A percentile compares a stretch with the other conserved stretches of the same genome.
Conservation (phyloP, 2,113 vertebrate genomes). For the Aptenodytes forsteri region DNA sequence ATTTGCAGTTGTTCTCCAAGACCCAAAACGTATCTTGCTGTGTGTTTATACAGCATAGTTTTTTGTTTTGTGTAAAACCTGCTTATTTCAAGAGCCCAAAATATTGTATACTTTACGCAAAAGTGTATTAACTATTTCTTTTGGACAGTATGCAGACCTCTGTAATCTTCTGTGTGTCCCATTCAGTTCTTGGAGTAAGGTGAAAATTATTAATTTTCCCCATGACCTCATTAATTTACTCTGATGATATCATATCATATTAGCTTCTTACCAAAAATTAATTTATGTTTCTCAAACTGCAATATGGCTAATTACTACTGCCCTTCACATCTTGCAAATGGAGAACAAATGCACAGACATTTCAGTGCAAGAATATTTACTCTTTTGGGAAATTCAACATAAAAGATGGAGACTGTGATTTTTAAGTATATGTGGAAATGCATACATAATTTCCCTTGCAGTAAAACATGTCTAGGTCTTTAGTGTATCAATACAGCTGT, state of each 20-base stretch:
- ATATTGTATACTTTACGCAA: neutral
- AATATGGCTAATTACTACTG: neutral
- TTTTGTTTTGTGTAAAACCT: neutral
- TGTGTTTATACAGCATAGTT: neutral
- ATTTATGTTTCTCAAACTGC: neutral
- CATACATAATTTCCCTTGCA: neutral
- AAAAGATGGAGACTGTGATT: fast-evolving
- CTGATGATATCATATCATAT: neutral
- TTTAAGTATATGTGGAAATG: neutral
- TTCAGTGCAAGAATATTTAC: neutral
- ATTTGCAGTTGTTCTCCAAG: neutral
- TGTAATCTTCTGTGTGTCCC: neutral
- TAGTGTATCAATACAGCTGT: neutral
- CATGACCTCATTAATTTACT: neutral
- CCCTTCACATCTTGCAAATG: neutral
- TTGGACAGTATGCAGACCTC: neutral
- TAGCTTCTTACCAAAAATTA: neutral
- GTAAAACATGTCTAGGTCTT: neutral
- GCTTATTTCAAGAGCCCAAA: neutral
- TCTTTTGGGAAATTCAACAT: neutral
- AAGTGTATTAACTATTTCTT: neutral
- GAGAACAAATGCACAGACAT: neutral
- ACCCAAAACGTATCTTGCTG: neutral
- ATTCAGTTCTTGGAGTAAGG: neutral
- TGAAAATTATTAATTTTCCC: neutral